These are phyloP conservation scores for Muraenolepis orangiensis DNA, from an alignment of 2,797 vertebrate genomes.

Conservation along the genomic window DNA sequence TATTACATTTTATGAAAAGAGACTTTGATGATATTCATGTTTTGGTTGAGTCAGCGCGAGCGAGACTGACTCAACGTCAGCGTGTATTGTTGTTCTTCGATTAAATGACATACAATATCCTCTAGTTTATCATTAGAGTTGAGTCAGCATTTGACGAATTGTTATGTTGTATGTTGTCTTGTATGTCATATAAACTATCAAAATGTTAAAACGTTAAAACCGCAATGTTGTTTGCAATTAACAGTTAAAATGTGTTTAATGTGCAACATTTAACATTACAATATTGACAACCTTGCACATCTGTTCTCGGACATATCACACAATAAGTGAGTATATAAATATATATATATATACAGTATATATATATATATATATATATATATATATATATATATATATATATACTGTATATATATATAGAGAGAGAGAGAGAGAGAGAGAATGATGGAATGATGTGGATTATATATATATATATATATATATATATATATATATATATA, in stretches of 20 bases:
- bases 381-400: no score
- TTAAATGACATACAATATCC: not conserved
- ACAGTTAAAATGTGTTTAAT: not conserved
- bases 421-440: slow-evolving; percentile 18
- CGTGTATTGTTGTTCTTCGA: no score
- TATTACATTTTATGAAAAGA: not conserved
- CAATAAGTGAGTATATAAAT: no score
- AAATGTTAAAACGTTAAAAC: not conserved
- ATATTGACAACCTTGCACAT: not conserved
- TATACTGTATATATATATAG: no score
- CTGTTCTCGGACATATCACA: not conserved
- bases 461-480: not conserved
- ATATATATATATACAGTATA: no score
- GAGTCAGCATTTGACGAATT: not conserved
- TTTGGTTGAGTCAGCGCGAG: not conserved
- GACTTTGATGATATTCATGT: not conserved
- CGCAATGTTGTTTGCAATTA: not conserved
- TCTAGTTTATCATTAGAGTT: not conserved
- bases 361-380: no score
- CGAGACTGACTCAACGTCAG: not conserved
- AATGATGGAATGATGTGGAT: not conserved
- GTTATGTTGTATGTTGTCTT: no score
- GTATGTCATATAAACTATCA: not conserved
- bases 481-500: no score
- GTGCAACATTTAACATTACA: not conserved